A percentile compares a stretch with the other conserved stretches of the same genome.
These are phyloP conservation scores for Pelodiscus sinensis DNA, from an alignment of 2,113 vertebrate species.

Conservation along the genomic window DNA sequence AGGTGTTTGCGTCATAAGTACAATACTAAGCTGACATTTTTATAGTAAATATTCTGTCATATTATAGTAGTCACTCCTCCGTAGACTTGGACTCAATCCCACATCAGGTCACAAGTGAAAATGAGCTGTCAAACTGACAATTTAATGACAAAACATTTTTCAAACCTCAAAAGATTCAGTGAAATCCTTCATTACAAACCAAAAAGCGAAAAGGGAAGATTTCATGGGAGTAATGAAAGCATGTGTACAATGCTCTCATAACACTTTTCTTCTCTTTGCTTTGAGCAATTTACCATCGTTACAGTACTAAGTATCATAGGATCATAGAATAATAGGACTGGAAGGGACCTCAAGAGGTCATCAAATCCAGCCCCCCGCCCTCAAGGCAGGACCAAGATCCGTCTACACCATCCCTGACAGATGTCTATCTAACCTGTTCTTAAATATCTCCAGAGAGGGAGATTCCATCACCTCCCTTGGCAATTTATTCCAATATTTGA, in stretches of 20 bases:
- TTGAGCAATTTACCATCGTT: neutral
- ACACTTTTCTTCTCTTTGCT: neutral
- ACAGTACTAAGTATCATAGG: neutral
- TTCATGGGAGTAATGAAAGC: neutral
- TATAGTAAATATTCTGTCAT: neutral
- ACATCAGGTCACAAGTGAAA: neutral
- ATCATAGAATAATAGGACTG: no score
- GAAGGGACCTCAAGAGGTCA: no score
- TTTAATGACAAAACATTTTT: neutral
- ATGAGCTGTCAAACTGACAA: neutral
- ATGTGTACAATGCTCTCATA: neutral
- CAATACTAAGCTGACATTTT: neutral
- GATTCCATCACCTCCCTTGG: no score
- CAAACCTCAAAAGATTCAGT: neutral
- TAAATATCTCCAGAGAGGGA: no score
- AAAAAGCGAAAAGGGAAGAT: neutral
- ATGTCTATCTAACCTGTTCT: no score
- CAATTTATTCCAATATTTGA: no score
- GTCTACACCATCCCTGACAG: no score
- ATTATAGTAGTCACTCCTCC: neutral
- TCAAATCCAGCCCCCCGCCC: no score
- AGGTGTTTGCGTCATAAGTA: neutral
- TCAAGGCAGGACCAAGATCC: no score
- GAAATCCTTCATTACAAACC: accelerated
- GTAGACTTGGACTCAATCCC: neutral